Base-by-base conservation (phyloP, 2,797 vertebrate species). In the Jordanella pulchra region DNA sequence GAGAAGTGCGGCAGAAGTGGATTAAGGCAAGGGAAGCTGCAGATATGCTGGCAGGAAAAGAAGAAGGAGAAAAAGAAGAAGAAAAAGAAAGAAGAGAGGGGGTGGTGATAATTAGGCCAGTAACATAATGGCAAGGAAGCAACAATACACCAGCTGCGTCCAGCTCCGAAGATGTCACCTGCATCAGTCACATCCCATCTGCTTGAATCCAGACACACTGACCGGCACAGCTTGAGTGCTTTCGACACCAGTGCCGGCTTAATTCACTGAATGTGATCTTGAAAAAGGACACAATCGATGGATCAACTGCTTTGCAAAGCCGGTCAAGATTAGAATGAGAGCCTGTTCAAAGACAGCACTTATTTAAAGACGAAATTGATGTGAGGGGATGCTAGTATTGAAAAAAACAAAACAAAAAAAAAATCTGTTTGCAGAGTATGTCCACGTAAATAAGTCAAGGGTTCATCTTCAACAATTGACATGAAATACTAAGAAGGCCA, bases 121-220 rank as follows among this genome's bases (percentile, higher is more conserved):
- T 92, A 92, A 82, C 89, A 87, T 91, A 92, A 93, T 92, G 90
- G 90, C 82, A 75, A 84, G 65, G 81, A 89, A 87, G 77, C 87
- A 89, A 81, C 87, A 89, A 85, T 84, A 85, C 84, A 84, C 85
- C 93, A 94, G 94, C 92, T 93, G 93, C 75, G 88, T 87, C 90
- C 90, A 83, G 83, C 88, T 76, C 78, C 13, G 67, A 73, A 77
- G 72, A 86, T 78, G 88, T 89, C 88, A 90, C 80, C 85, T 89
- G 84, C 89, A 93, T 90, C 92, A 85, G 90, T 93, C 93, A 87
- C 83, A 89, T 86, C 87, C 82, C 88, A 92, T 93, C 89, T 89
- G 90, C 89, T 84, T 75, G 48, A 28, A 39, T 42, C 73, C 81
- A 79, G 9, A 71, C 76, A 81, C 78, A 70, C 77, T 85, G 88